Evolutionary conservation across 2,888 invertebrate genomes (phyloP).

Genomic region (Celastrina argiolus): DNA sequence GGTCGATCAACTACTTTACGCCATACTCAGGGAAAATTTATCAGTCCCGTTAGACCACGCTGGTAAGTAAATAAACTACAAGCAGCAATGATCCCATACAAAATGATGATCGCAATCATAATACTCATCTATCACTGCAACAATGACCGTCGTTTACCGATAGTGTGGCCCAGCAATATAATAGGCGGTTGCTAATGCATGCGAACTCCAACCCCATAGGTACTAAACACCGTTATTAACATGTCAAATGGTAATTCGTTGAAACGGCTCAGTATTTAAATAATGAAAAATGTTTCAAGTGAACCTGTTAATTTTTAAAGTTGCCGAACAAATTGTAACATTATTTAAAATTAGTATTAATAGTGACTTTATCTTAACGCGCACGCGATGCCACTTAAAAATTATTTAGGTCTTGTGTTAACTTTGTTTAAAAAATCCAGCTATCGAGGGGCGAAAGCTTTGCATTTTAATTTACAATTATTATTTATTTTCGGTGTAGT

Average conservation of each 20-base stretch:
- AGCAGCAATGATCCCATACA: not conserved
- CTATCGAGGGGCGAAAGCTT: conserved; percentile 28
- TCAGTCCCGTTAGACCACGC: too few species aligned
- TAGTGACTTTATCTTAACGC: conserved; percentile 4
- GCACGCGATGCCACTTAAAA: conserved; percentile 14
- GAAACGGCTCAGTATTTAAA: not conserved
- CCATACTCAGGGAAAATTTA: too few species aligned
- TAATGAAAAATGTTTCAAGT: conserved; percentile 3
- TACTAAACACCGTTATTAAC: not conserved
- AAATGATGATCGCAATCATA: conserved; percentile 1
- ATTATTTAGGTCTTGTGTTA: not conserved
- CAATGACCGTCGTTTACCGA: not conserved
- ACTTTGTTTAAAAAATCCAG: not conserved
- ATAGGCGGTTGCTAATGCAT: not conserved
- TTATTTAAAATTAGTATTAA: conserved; percentile 13
- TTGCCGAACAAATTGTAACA: conserved; percentile 1
- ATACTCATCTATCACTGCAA: conserved; percentile 1
- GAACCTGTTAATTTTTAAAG: not conserved
- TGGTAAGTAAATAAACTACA: too few species aligned
- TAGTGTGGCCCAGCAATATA: not conserved
- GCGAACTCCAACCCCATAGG: not conserved
- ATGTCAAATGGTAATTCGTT: not conserved
- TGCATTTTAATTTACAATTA: conserved; percentile 42
- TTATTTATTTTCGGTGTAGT: too few species aligned
- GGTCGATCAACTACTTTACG: too few species aligned